A percentile compares a stretch with the other conserved stretches of the same genome.
Evolutionary conservation across 2,888 invertebrate species (phyloP).

Genomic region (Stratiomys singularior): DNA sequence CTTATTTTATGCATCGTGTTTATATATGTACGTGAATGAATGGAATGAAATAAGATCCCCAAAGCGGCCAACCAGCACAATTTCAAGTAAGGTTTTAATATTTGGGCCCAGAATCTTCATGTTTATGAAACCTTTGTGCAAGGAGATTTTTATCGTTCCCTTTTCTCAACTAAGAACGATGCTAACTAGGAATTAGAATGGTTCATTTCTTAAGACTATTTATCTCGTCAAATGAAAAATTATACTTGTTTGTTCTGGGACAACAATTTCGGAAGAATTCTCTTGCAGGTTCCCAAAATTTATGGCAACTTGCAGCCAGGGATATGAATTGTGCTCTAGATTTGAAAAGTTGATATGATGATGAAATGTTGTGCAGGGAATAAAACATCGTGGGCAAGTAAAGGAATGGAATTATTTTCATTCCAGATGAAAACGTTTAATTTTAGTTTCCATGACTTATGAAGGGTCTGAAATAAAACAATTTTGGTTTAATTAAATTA

Average conservation of each 20-base stretch:
- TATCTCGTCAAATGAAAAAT: constrained; percentile 28
- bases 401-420: no score
- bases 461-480: no score
- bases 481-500: no score
- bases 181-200: constrained; percentile 9
- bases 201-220: constrained; percentile 13
- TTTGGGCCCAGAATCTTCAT: constrained; percentile 27
- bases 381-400: no score
- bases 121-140: constrained; percentile 46
- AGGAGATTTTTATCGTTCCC: constrained; percentile 48
- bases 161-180: not conserved
- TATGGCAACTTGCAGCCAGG: not conserved
- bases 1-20: constrained; percentile 46
- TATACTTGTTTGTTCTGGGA: constrained; percentile 19
- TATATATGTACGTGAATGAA: not conserved
- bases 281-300: constrained; percentile 16
- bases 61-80: not conserved
- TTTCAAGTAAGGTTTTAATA: not conserved
- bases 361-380: no score
- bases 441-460: no score
- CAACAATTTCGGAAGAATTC: constrained; percentile 21
- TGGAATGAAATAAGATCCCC: constrained; percentile 6
- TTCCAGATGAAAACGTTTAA: no score
- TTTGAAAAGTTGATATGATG: not conserved
- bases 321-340: constrained; percentile 18